Evolutionary conservation across 2,888 invertebrate species (phyloP), one percentile per base, ranked within the genome.

Genomic region (Tenthredo scrophulariae): DNA sequence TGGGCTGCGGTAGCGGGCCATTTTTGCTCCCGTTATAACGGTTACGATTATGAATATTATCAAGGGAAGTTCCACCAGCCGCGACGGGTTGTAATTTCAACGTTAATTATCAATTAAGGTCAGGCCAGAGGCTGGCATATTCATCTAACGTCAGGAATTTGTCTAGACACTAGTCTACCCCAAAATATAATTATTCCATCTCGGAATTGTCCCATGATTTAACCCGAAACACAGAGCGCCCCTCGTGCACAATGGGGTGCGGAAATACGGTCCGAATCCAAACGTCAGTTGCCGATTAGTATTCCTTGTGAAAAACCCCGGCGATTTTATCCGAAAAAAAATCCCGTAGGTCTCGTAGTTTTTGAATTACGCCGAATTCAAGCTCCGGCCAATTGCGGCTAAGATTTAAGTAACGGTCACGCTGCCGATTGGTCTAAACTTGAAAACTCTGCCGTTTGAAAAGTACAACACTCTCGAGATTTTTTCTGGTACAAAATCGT

Each of bases 71-170:
- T n/a, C 84, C 84, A 37, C 37, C 85, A 84, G 37, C 43, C 15
- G 40, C n/a, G 72, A n/a, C 22, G 22, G 82, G 84, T 84, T 74
- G 87, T 79, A 79, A 75, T 67, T 84, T 79, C 40, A 37, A 22
- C 65, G 58, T 72, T 88, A 86, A 88, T 89, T 86, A 88, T 88
- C 90, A 90, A 90, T 90, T 90, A 90, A 87, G 58, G 86, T 74
- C 74, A 26, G 26, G 37, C 15, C 54, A 5, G 74, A 43, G 54
- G 26, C 43, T 58, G 29, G 43, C 43, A 26, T 74, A 40, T 74
- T 74, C 72, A 40, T 74, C 72, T 22, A 22, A 43, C n/a, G 54
- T 54, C 54, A 54, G 43, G 72, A 74, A 74, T 74, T 74, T 74
- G 72, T 74, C 72, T 74, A 74, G 72, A 74, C 72, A 43, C 72